Conservation (phyloP, 2,113 vertebrate species). For the Bagarius yarrelli region DNA sequence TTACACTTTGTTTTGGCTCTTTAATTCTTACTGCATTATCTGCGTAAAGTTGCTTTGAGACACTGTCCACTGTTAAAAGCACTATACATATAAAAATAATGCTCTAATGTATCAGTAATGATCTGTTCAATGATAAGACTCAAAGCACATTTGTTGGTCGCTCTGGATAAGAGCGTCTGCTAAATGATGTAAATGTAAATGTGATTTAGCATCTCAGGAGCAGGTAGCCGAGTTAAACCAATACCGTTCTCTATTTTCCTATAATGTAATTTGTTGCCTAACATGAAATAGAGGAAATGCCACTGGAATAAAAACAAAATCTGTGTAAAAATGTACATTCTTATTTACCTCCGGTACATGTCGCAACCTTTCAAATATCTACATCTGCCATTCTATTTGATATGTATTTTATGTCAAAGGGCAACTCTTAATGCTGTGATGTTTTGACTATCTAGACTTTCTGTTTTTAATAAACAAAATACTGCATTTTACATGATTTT, state of each 20-base stretch:
- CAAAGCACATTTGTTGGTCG: too few species aligned
- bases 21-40: too few species aligned
- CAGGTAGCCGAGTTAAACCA: conserved; percentile 61
- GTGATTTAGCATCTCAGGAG: conserved; percentile 59
- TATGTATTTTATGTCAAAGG: neutral
- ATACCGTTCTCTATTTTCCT: conserved; percentile 60
- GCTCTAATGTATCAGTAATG: too few species aligned
- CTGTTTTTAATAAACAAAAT: conserved; percentile 18
- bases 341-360: conserved; percentile 17
- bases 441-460: neutral
- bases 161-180: too few species aligned
- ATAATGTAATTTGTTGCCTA: conserved; percentile 47
- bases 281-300: conserved; percentile 21
- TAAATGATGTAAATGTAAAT: too few species aligned
- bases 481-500: conserved; percentile 1
- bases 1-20: too few species aligned
- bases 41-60: too few species aligned
- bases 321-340: conserved; percentile 47
- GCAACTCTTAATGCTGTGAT: neutral
- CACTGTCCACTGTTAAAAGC: too few species aligned
- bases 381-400: neutral
- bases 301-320: conserved; percentile 27
- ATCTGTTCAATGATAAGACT: too few species aligned
- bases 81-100: too few species aligned
- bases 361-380: conserved; percentile 12